Evolutionary conservation across 2,113 vertebrate genomes (phyloP).

Genomic region (Procavia capensis): DNA sequence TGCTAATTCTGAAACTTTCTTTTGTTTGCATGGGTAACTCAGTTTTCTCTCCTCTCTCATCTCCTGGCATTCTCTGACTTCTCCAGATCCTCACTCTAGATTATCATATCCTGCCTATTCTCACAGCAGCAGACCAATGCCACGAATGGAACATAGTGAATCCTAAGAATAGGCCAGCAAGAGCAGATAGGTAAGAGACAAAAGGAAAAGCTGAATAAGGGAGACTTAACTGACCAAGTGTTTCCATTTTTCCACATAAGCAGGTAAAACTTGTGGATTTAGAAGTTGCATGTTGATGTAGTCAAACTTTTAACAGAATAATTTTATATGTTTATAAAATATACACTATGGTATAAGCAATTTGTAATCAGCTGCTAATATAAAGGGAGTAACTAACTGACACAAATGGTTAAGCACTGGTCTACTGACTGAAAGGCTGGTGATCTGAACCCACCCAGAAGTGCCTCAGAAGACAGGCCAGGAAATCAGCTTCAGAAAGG

Average conservation of each 20-base stretch:
- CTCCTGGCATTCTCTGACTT: neutral
- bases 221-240: fast-evolving
- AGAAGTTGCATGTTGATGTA: neutral
- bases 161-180: neutral
- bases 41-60: neutral
- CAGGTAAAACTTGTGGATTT: neutral
- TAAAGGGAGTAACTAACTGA: no score
- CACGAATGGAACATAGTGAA: conserved; percentile 16
- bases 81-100: neutral
- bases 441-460: neutral
- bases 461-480: neutral
- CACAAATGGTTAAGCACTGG: no score
- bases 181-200: fast-evolving
- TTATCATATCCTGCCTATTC: neutral
- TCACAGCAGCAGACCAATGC: conserved; percentile 6
- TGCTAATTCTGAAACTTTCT: neutral
- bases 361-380: no score
- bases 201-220: neutral
- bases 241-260: neutral
- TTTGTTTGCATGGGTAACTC: neutral
- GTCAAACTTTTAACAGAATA: neutral
- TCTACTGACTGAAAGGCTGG: neutral
- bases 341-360: neutral
- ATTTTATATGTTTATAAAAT: neutral
- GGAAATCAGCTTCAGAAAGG: neutral